Base-by-base conservation (phyloP, 2,797 vertebrate species). In the Micropoecilia bifurca region DNA sequence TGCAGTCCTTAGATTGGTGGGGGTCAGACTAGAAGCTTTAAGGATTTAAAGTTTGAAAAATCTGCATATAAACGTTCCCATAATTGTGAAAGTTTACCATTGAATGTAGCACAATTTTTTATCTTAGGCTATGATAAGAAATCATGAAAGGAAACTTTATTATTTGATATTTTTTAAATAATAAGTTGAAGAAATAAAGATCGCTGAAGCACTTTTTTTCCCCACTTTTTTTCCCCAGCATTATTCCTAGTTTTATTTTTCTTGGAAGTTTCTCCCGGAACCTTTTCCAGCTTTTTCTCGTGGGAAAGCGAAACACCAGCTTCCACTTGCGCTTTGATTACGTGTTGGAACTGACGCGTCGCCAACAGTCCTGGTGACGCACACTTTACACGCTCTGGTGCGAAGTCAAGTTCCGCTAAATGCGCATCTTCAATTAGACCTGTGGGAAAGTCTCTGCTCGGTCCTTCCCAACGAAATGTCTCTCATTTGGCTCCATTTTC, bases 291-390 rank as follows among this genome's bases (percentile, higher is more conserved):
- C 28, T 0, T 16, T 79, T 69, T 89, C 90, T 86, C 88, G 18
- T 84, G 89, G 85, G 88, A 88, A 87, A 53, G 16, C 1, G 4
- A 47, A 12, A n/a, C 6, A 0, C 1, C 61, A 53, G 73, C 30
- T 6, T 0, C 20, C 41, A 77, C 83, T 88, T 81, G 57, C 87
- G 36, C 50, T 75, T 90, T 87, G 82, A 90, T 85, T 47, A 81
- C 76, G 79, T 91, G 90, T 83, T 77, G 66, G n/a, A 83, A 48
- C 30, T 75, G 30, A 72, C 36, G 36, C 80, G 36, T 77, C 71
- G 30, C 83, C 84, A 74, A 74, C 16, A 59, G 43, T 7, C 73
- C 41, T 81, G 78, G 85, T 85, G 86, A 73, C 72, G 22, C 75
- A 45, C 74, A 33, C 75, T 79, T 79, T 33, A 71, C 71, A 73